phyloP scores from a whole-genome alignment of 2,797 vertebrate species.

The Pangasius macronema region DNA sequence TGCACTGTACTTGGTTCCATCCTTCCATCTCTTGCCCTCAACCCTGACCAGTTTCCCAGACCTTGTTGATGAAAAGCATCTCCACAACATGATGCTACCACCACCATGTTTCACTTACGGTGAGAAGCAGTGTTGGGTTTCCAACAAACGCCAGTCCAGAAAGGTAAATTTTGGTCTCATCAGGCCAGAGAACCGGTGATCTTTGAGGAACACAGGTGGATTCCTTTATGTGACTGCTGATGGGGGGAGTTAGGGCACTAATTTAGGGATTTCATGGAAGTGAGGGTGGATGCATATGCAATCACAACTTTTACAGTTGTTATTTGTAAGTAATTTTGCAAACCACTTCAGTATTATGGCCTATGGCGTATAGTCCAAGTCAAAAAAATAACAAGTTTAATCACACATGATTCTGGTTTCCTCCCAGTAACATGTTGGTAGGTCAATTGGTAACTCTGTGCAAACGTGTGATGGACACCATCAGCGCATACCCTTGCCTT shows the following conservation, averaged over 20 bases:
- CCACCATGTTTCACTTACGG: not conserved
- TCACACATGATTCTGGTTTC: not conserved
- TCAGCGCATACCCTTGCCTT: not conserved
- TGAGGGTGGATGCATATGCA: not conserved
- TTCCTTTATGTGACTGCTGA: not conserved
- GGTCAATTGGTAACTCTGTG: not conserved
- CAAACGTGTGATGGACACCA: not conserved
- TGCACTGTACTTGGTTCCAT: not conserved
- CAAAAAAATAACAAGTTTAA: not conserved
- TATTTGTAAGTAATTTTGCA: not conserved
- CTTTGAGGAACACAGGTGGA: not conserved
- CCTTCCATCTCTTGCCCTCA: too few species aligned
- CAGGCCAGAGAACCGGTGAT: not conserved
- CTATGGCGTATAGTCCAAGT: not conserved
- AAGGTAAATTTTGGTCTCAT: not conserved
- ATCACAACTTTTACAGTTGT: not conserved
- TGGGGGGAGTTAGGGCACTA: not conserved
- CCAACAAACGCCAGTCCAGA: not conserved
- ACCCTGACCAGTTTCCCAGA: not conserved
- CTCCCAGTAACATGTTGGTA: not conserved
- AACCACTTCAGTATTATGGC: not conserved
- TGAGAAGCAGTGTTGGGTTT: not conserved
- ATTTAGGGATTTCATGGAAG: not conserved
- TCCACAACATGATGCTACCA: not conserved
- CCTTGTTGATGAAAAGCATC: not conserved